phyloP scores from a whole-genome alignment of 2,113 vertebrate genomes.

The Megalops atlanticus region DNA sequence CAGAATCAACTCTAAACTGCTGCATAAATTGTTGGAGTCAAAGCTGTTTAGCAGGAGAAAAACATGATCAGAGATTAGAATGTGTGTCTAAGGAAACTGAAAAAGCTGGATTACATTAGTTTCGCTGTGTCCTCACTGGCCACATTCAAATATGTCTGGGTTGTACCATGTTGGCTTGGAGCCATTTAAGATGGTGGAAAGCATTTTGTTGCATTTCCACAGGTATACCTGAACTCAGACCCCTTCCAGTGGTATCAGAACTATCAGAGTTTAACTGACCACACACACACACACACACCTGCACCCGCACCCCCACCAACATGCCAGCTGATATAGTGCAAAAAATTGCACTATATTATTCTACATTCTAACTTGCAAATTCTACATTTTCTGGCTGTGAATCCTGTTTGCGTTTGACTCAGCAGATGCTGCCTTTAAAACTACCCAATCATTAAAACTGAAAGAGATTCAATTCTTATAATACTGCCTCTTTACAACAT shows the following conservation, averaged over 20 bases:
- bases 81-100: background rate
- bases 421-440: too few relatives aligned
- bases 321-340: background rate
- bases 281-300: too few relatives aligned
- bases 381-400: too few relatives aligned
- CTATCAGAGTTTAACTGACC: background rate
- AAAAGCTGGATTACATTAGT: conserved; percentile 6
- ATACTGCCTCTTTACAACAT: too few relatives aligned
- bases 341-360: too few relatives aligned
- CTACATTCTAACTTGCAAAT: too few relatives aligned
- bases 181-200: background rate
- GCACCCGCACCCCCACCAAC: too few relatives aligned
- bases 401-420: too few relatives aligned
- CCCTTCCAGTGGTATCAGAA: background rate
- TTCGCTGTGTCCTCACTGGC: background rate
- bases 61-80: conserved; percentile 5
- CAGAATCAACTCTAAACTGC: conserved; percentile 19
- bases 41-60: conserved; percentile 11
- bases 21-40: conserved; percentile 6
- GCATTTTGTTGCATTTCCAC: background rate
- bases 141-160: background rate
- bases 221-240: background rate
- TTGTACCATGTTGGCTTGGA: background rate
- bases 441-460: too few relatives aligned
- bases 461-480: too few relatives aligned